Evolutionary conservation across 2,113 vertebrate species (phyloP).

Genomic region (Cisticola juncidis): DNA sequence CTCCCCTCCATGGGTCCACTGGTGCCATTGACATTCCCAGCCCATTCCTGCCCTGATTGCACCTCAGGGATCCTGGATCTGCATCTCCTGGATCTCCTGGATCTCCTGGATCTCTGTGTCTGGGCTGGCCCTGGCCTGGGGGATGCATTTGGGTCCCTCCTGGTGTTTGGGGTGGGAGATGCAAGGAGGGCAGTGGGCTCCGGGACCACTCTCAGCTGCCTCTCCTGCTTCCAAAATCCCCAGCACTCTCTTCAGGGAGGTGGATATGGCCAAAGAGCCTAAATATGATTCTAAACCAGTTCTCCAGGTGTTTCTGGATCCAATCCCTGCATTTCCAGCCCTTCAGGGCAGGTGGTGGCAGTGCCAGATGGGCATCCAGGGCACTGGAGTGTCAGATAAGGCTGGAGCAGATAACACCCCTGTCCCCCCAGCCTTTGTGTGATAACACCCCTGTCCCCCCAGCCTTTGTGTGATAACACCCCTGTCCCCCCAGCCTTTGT

Average conservation of each 20-base stretch:
- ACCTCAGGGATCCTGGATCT: background rate
- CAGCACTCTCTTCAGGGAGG: background rate
- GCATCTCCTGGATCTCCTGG: no score
- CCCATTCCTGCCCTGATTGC: background rate
- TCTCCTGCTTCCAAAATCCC: background rate
- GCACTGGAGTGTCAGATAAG: background rate
- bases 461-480: no score
- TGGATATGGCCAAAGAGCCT: background rate
- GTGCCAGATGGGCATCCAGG: background rate
- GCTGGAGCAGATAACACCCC: background rate
- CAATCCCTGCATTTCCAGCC: background rate
- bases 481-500: no score
- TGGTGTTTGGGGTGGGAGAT: background rate
- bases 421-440: background rate
- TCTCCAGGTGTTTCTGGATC: background rate
- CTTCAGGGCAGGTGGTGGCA: background rate
- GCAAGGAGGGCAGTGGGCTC: background rate
- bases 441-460: no score
- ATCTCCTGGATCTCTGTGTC: no score
- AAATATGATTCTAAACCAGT: background rate
- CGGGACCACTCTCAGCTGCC: background rate
- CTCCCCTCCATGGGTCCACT: background rate
- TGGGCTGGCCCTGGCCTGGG: rapidly evolving
- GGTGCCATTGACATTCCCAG: background rate
- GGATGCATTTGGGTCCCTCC: rapidly evolving